Base-by-base conservation (phyloP, 2,888 invertebrate genomes). In the Cerceris rybyensis region DNA sequence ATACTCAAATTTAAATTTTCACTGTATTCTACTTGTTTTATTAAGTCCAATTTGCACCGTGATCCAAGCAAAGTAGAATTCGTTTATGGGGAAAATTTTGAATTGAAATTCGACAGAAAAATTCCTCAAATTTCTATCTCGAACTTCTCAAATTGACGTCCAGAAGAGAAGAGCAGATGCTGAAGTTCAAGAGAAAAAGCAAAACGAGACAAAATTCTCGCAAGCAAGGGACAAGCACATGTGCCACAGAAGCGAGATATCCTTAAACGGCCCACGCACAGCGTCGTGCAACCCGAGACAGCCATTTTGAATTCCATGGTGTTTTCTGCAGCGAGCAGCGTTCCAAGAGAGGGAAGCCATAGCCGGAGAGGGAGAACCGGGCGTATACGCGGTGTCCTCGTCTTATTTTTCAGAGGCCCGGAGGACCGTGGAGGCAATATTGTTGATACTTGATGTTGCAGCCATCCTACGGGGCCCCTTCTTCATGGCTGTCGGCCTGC, bases 261-360 rank as follows among this genome's bases (percentile, higher is more conserved):
- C 71, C 81, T 81, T 73, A 78, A 67, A 70, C 58, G 59, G 68
- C 87, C 84, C 79, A 85, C 83, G 79, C 80, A 82, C 63, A 63
- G 71, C 64, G 52, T 54, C 72, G 50, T 75, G 79, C 78, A 77
- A 81, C 66, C 78, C 72, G 75, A 49, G 80, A 81, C 90, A 87
- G 91, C 92, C 92, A 92, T 92, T 91, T 92, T 92, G 92, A 92
- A 92, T 92, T 92, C 92, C 91, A 90, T 79, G 82, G 68, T 70
- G 76, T 73, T 75, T 69, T 83, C 84, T 81, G 76, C 70, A 77
- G 43, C 68, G 63, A 63, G 61, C 54, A 14, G 61, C 39, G 42
- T 11, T 46, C 6, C 46, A 46, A 11, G 41, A 49, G 55, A 49
- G 13, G 54, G 16, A 7, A 28, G 17, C 28, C 50, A 69, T 57